Evolutionary conservation across 2,888 invertebrate genomes (phyloP).

Genomic region (Drosophila paramelanica): DNA sequence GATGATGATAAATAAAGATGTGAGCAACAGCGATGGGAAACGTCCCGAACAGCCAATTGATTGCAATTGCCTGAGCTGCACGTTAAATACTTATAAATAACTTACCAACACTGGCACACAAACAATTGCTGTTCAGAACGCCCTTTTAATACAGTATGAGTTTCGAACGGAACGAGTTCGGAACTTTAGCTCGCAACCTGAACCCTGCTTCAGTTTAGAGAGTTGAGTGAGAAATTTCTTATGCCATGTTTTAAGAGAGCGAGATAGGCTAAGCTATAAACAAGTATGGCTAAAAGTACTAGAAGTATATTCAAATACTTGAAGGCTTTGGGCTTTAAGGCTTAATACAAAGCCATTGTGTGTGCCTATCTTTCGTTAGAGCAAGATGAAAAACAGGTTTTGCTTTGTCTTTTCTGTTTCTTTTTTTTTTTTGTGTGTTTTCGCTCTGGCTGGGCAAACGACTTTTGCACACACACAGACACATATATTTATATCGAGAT

Average conservation of each 20-base stretch:
- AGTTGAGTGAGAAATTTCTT: constrained; percentile 60
- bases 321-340: constrained; percentile 21
- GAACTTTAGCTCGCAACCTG: constrained; percentile 76
- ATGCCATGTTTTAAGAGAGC: constrained; percentile 31
- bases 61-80: constrained; percentile 47
- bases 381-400: constrained; percentile 41
- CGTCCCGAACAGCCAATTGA: constrained; percentile 55
- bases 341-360: constrained; percentile 22
- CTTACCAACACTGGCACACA: constrained; percentile 39
- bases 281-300: constrained; percentile 3
- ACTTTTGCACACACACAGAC: constrained; percentile 21
- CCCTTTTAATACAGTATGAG: constrained; percentile 60
- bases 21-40: constrained; percentile 57
- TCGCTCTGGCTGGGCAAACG: constrained; percentile 23
- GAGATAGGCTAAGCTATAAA: constrained; percentile 5
- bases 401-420: constrained; percentile 14
- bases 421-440: not conserved
- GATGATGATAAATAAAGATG: constrained; percentile 44
- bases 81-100: constrained; percentile 15
- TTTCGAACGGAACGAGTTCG: constrained; percentile 79
- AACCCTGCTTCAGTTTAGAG: constrained; percentile 65
- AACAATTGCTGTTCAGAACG: constrained; percentile 63
- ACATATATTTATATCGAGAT: not conserved
- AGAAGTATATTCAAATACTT: constrained; percentile 19
- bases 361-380: not conserved